Base-by-base conservation (phyloP, 2,888 invertebrate genomes). In the Marronus borbonicus region DNA sequence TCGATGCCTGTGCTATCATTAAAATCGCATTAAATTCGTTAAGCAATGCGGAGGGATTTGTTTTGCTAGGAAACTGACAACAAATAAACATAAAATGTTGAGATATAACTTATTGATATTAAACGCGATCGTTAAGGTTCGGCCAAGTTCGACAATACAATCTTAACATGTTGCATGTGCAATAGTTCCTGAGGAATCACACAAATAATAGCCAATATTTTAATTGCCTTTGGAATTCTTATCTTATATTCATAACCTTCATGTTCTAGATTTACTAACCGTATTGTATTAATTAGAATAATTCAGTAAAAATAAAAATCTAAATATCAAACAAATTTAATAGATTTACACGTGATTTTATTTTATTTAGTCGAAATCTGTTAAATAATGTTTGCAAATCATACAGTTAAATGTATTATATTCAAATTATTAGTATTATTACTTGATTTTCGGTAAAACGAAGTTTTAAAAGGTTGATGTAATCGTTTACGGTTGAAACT, bases 211-310 rank as follows among this genome's bases (percentile, higher is more conserved):
- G 14, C 12, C 8, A 62, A 24, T n/a, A 62, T 24, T 70, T 76
- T 76, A 39, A 62, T 86, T 87, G 91, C 68, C 55, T 55, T 17
- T 58, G 55, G 10, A 58, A 4, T 20, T 8, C 17, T 8, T 20
- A 20, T 20, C 7, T 58, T 58, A 58, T 17, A 58, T 7, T 8
- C 8, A 2, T 17, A 8, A 20, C 3, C 20, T 58, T 10, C 24
- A 58, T 8, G 2, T 20, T 58, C 2, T 7, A 20, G 20, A 20
- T 2, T 58, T 58, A 52, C n/a, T 24, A 20, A 58, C 20, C 20
- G 7, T 58, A 58, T 5, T 20, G n/a, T 20, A 5, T 55, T 7
- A 20, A 55, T 31, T 14, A 44, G 8, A 44, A 8, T n/a, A 3
- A 60, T 17, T 24, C 3, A 4, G 20, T 24, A 17, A 60, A 60